Base-by-base conservation (phyloP, 2,888 invertebrate genomes). In the Bombyx huttoni region DNA sequence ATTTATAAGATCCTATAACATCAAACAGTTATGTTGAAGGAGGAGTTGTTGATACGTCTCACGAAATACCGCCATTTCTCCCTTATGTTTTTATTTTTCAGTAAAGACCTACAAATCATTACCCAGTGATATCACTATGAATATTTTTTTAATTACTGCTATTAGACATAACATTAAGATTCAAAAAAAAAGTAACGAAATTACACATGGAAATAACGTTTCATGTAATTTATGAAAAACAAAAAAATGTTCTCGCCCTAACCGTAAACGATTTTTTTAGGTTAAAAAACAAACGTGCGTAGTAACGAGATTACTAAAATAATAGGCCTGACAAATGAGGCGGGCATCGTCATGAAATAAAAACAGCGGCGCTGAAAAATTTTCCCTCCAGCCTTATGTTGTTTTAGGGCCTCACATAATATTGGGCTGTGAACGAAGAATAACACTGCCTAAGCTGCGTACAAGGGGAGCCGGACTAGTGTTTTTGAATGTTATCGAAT, bases 391-490 rank as follows among this genome's bases (percentile, higher is more conserved):
- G 55, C 35, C 57, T 24, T 47, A 52, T 79, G 77, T 84, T 84
- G 69, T 73, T 81, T 83, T 83, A 83, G 83, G 82, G 63, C 60
- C 66, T 71, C 59, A 54, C 60, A 80, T 81, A 84, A 84, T 82
- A 83, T 83, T 83, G 70, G 66, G 68, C 67, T 58, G 68, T 58
- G 75, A 82, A 70, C 70, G 80, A 82, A 83, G 67, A 81, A 84
- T 77, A 84, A 81, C 75, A 24, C 24, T 24, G 24, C 5, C 24
- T 24, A 5, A 24, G 24, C 58, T 63, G 59, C 64, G 64, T 56
- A 52, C 51, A 57, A 59, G 58, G 51, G 47, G 54, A 46, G 53
- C 50, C 40, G 12, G 40, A 40, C 40, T 12, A 40, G 7, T 40
- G 40, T 40, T 40, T 40, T 35, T 24, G 35, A 33, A 48, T 35